Conservation (phyloP, 2,113 vertebrate genomes). For the Dicerorhinus sumatrensis region DNA sequence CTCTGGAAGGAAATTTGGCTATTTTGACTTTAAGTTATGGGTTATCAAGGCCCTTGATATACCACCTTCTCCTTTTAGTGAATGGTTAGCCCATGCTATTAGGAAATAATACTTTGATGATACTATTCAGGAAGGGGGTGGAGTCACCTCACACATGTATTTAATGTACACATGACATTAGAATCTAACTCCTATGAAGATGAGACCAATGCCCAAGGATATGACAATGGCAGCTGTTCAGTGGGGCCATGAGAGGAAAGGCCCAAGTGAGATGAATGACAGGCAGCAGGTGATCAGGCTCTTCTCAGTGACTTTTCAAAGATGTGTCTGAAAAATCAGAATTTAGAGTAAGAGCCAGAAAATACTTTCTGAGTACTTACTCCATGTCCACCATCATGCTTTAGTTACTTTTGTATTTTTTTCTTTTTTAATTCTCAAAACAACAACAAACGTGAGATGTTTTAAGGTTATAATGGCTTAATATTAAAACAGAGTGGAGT, state of each 20-base stretch:
- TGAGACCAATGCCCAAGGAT: no score
- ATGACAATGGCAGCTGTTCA: background rate
- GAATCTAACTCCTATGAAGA: background rate
- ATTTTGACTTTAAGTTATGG: background rate
- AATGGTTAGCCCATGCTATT: background rate
- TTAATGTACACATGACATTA: background rate
- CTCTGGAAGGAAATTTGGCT: background rate
- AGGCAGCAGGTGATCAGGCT: background rate
- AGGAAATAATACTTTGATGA: background rate
- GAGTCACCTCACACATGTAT: background rate
- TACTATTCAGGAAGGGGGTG: background rate
- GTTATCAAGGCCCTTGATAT: background rate
- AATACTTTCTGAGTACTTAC: background rate
- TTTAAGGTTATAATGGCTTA: background rate
- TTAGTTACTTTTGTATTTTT: background rate
- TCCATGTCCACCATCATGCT: background rate
- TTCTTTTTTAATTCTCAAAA: slow-evolving; percentile 47
- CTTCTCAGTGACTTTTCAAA: background rate
- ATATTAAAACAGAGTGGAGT: slow-evolving; percentile 11
- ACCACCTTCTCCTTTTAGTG: background rate
- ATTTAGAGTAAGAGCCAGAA: background rate
- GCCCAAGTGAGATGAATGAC: background rate
- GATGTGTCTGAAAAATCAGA: background rate
- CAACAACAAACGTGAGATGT: background rate
- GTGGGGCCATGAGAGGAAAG: background rate